Evolutionary conservation across 2,888 invertebrate genomes (phyloP), one percentile per base, ranked within the genome.

Genomic region (Nemotelus pantherinus): DNA sequence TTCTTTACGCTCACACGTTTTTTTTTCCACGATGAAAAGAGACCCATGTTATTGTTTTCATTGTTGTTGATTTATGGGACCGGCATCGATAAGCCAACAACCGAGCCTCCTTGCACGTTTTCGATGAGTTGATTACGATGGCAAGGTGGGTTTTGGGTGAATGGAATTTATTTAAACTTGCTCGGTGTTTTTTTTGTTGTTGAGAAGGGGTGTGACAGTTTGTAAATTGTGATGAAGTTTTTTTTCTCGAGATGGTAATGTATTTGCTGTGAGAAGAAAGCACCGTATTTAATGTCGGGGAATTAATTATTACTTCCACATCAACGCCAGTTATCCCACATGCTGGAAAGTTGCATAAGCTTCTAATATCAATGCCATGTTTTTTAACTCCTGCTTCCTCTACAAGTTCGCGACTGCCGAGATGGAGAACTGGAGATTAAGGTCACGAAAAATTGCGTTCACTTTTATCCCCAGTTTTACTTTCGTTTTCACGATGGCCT

Each of bases 401-500:
- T 25, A 25, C 25, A 25, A 25, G 25, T 25, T 25, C 25, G 25
- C 25, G 25, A 25, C 25, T 25, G 25, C 25, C 25, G 25, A 25
- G 25, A 25, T 25, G n/a, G n/a, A n/a, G n/a, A 25, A 25, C 25
- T 25, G 25, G 43, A 55, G 25, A 70, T 70, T 70, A 70, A 70
- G 70, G 70, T 70, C 70, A 70, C 53, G 70, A 55, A 70, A 70
- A 70, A 70, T 55, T 70, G 70, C 72, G 72, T 72, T 72, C 60
- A 60, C 72, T 58, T 60, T 55, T 71, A 25, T 25, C 25, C 65
- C 7, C 72, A 25, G 2, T 72, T 58, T 47, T 57, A 72, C 72
- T 72, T 72, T 58, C 70, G 70, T 41, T 70, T 70, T 70, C 70
- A 53, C 53, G 53, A 53, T 70, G 70, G 50, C 50, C n/a, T 68